Conservation (phyloP, 64 coral and sea anemone genomes). For the Montipora efflorescens region DNA sequence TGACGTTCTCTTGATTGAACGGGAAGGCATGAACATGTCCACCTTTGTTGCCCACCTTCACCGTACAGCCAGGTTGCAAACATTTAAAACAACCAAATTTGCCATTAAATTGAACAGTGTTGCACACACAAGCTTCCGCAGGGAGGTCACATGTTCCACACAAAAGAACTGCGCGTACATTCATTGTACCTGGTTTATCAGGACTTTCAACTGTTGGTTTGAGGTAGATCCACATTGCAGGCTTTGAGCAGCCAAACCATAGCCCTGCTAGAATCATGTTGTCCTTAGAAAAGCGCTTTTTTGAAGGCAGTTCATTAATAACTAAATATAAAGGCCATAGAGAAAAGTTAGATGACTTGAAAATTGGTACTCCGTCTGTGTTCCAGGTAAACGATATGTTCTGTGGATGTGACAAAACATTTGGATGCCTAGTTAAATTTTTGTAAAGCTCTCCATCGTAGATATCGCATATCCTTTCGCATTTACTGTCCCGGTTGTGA, state of each 20-base stretch:
- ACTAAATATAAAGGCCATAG: slow-evolving; percentile 64
- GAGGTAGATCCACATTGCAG: slow-evolving; percentile 61
- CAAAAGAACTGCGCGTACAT: slow-evolving; percentile 8
- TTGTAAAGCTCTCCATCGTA: slow-evolving; percentile 57
- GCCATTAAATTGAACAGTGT: slow-evolving; percentile 67
- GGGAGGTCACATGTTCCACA: slow-evolving; percentile 63
- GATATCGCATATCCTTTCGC: slow-evolving; percentile 9
- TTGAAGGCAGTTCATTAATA: slow-evolving; percentile 66
- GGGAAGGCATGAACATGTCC: slow-evolving; percentile 31
- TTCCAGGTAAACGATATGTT: slow-evolving; percentile 65
- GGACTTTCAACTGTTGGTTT: slow-evolving; percentile 27
- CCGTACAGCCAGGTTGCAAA: slow-evolving; percentile 51
- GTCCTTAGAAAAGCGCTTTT: slow-evolving; percentile 20
- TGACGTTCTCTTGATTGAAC: slow-evolving; percentile 2
- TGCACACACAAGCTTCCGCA: slow-evolving; percentile 45
- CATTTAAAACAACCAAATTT: slow-evolving; percentile 66
- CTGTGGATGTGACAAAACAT: neutral
- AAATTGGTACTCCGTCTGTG: slow-evolving; percentile 63
- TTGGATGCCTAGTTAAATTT: neutral
- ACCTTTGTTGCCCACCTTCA: neutral
- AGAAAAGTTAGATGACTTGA: slow-evolving; percentile 67
- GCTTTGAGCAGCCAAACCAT: slow-evolving; percentile 68
- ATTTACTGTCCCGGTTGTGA: neutral
- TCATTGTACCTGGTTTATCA: neutral
- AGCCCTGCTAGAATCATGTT: slow-evolving; percentile 79